Evolutionary conservation across 2,113 vertebrate genomes (phyloP).

Genomic region (Nothoprocta pentlandii): DNA sequence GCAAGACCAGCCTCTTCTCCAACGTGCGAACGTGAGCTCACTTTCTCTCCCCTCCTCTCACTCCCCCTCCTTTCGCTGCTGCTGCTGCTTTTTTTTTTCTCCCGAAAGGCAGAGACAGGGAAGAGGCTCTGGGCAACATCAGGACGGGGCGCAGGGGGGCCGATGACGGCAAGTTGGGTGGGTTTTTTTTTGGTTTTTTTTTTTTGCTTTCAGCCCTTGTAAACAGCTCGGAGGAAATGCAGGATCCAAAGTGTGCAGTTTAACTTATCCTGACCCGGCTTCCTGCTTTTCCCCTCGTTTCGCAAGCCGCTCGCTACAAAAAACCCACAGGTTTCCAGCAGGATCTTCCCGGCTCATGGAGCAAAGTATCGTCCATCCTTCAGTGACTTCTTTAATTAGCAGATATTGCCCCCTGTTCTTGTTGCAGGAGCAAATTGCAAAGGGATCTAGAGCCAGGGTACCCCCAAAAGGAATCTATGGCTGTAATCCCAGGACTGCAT

Average conservation of each 20-base stretch:
- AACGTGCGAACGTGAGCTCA: constrained; percentile 85
- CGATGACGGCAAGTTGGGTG: constrained; percentile 1
- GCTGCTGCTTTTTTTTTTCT: neutral
- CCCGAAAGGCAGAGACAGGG: constrained; percentile 42
- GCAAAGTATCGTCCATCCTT: neutral
- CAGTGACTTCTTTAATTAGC: neutral
- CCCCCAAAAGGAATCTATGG: neutral
- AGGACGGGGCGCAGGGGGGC: constrained; percentile 13
- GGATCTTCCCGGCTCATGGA: neutral
- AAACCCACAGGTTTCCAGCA: neutral
- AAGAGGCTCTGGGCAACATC: constrained; percentile 67
- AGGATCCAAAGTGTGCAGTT: constrained; percentile 32
- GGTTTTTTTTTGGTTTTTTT: neutral
- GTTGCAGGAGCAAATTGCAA: neutral
- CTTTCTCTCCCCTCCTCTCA: constrained; percentile 77
- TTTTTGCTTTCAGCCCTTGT: constrained; percentile 15
- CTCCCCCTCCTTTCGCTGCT: constrained; percentile 40
- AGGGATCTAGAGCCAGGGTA: neutral
- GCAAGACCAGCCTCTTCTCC: constrained; percentile 77
- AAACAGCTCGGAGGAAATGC: constrained; percentile 60
- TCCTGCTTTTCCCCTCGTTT: neutral
- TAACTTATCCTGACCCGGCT: constrained; percentile 48
- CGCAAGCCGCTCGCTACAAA: neutral
- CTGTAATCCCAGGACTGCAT: neutral
- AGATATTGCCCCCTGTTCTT: neutral